phyloP scores from a whole-genome alignment of 2,797 vertebrate species.

The Danio jaintianensis region DNA sequence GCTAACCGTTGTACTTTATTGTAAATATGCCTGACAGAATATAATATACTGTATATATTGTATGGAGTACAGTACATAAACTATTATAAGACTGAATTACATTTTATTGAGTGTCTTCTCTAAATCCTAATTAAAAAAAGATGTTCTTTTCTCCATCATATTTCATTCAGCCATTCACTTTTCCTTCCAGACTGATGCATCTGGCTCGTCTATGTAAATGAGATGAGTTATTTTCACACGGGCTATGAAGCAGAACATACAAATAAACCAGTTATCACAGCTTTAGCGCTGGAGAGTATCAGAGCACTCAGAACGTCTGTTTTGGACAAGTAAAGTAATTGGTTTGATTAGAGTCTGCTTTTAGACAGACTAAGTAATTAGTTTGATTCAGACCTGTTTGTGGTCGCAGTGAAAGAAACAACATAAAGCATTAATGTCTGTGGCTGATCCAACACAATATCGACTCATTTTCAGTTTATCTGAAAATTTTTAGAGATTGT shows the following conservation, averaged over 20 bases:
- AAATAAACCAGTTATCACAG: slow-evolving; percentile 56
- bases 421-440: slow-evolving; percentile 69
- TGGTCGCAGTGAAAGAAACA: slow-evolving; percentile 78
- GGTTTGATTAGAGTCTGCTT: slow-evolving; percentile 74
- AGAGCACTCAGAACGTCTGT: slow-evolving; percentile 64
- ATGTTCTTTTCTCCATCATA: neutral
- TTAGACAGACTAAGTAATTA: slow-evolving; percentile 81
- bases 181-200: neutral
- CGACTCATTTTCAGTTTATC: neutral
- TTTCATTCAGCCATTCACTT: neutral
- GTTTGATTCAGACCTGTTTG: slow-evolving; percentile 77
- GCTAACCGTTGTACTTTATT: too few species aligned
- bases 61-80: too few species aligned
- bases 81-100: too few species aligned
- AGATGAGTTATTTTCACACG: neutral
- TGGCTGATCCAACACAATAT: slow-evolving; percentile 57
- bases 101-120: too few species aligned
- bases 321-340: slow-evolving; percentile 82
- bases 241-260: slow-evolving; percentile 21
- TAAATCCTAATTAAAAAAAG: too few species aligned
- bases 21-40: too few species aligned
- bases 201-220: neutral
- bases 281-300: slow-evolving; percentile 68
- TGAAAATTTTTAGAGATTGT: too few species aligned
- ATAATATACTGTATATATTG: too few species aligned